Conservation (phyloP, 2,113 vertebrate genomes). For the Vicugna pacos region DNA sequence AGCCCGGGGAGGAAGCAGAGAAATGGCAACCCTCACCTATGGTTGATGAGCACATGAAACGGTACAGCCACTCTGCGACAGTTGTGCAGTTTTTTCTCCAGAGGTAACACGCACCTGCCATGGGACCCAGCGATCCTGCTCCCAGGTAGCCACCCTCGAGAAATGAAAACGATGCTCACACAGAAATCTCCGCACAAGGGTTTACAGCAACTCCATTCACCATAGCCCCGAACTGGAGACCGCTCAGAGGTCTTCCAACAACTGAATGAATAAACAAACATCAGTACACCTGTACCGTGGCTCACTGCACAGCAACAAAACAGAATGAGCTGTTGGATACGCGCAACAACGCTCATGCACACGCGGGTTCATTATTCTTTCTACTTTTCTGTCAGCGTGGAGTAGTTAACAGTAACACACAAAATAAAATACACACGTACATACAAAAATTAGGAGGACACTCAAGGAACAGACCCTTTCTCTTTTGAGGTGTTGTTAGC, state of each 20-base stretch:
- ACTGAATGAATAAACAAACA: too few species aligned
- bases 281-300: fast-evolving
- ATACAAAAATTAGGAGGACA: neutral
- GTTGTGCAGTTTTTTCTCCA: neutral
- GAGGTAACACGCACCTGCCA: neutral
- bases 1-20: fast-evolving
- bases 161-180: neutral
- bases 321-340: fast-evolving
- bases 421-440: neutral
- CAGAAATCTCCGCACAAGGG: neutral
- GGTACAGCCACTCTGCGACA: fast-evolving
- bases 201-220: neutral
- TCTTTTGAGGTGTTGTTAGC: neutral
- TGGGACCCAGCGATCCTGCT: neutral
- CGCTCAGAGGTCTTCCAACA: neutral
- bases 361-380: fast-evolving
- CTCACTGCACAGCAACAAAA: fast-evolving
- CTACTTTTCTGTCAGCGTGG: neutral
- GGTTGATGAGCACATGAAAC: fast-evolving
- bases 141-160: neutral
- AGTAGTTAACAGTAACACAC: neutral
- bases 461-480: neutral
- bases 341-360: fast-evolving
- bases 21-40: fast-evolving
- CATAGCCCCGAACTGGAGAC: neutral